Conservation (phyloP, 2,888 invertebrate species). For the Ligdia adustata region DNA sequence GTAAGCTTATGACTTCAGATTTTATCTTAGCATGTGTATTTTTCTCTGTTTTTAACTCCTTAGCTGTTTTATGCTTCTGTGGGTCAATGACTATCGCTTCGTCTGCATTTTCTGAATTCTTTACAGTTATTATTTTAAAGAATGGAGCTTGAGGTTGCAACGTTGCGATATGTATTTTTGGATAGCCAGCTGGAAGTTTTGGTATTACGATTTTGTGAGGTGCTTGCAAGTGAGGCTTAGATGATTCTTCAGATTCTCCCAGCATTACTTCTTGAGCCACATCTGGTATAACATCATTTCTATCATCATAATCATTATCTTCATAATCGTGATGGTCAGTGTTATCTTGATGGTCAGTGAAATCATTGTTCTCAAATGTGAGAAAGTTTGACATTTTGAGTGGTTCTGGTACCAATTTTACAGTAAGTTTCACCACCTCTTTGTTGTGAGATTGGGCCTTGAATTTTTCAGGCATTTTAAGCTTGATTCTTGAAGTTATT, state of each 20-base stretch:
- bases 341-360: slow-evolving; percentile 23
- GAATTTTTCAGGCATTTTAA: slow-evolving; percentile 60
- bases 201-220: slow-evolving; percentile 55
- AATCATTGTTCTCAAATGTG: not conserved
- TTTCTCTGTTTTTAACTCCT: not conserved
- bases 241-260: slow-evolving; percentile 48
- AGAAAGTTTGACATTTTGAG: slow-evolving; percentile 11
- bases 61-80: not conserved
- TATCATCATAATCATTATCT: slow-evolving; percentile 35
- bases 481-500: slow-evolving; percentile 16
- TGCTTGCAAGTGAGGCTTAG: slow-evolving; percentile 22
- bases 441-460: slow-evolving; percentile 42
- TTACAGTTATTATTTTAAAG: slow-evolving; percentile 68
- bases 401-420: slow-evolving; percentile 46
- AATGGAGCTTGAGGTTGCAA: slow-evolving; percentile 62
- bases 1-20: slow-evolving; percentile 44
- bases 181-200: slow-evolving; percentile 47
- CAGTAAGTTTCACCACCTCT: slow-evolving; percentile 39
- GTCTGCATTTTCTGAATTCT: slow-evolving; percentile 41
- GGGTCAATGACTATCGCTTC: slow-evolving; percentile 21
- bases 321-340: slow-evolving; percentile 30
- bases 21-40: not conserved
- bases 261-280: slow-evolving; percentile 68
- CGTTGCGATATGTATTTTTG: slow-evolving; percentile 61
- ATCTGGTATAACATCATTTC: slow-evolving; percentile 55